Conservation (phyloP, 2,888 invertebrate species). For the Limnephilus lunatus region DNA sequence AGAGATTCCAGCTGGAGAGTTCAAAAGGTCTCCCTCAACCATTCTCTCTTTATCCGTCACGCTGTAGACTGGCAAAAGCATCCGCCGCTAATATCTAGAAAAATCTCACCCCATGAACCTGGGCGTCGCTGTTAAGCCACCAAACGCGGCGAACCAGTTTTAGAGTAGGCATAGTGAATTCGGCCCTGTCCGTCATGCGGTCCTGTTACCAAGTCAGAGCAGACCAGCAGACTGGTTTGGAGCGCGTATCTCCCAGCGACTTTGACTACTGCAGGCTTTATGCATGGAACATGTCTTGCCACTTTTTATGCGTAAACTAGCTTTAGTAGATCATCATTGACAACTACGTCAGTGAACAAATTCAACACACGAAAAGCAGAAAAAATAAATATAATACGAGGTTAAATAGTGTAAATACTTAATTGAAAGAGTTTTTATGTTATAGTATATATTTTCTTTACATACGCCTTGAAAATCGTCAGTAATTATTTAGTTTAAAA, state of each 20-base stretch:
- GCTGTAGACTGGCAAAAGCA: too few relatives aligned
- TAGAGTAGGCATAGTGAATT: not conserved
- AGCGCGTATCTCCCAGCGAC: not conserved
- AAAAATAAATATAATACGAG: not conserved
- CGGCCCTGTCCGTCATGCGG: not conserved
- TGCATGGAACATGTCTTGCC: not conserved
- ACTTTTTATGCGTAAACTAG: not conserved
- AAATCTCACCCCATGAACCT: too few relatives aligned
- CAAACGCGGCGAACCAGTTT: not conserved
- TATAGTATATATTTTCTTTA: too few relatives aligned
- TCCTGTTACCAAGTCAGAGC: not conserved
- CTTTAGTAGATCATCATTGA: not conserved
- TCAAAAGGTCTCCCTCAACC: too few relatives aligned
- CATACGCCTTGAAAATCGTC: too few relatives aligned
- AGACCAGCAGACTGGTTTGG: not conserved
- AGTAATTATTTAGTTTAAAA: too few relatives aligned
- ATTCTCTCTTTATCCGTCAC: too few relatives aligned
- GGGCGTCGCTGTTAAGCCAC: too few relatives aligned
- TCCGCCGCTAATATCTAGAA: too few relatives aligned
- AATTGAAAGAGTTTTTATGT: too few relatives aligned
- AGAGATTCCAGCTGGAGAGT: too few relatives aligned
- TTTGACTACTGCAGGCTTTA: not conserved
- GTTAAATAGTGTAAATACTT: too few relatives aligned
- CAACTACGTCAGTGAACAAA: not conserved
- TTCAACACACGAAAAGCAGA: not conserved